A percentile compares a stretch with the other conserved stretches of the same genome.
Evolutionary conservation across 2,797 vertebrate genomes (phyloP).

Genomic region (Sibirionetta formosa): DNA sequence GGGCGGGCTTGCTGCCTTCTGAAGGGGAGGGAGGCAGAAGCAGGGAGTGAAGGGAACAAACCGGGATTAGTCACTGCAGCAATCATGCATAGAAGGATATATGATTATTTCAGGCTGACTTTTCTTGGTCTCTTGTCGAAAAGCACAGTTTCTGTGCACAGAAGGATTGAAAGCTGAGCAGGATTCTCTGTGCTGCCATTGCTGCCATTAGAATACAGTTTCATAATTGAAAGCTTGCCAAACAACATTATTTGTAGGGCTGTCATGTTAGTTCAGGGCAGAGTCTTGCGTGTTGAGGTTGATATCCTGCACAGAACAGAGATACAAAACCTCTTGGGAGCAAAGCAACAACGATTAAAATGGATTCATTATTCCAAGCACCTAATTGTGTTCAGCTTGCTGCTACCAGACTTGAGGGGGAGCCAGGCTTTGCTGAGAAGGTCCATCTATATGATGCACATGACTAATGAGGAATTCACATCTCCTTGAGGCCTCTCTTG

Average conservation of each 20-base stretch:
- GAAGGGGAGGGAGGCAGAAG: not conserved
- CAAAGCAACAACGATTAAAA: not conserved
- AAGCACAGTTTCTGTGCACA: not conserved
- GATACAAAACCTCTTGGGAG: not conserved
- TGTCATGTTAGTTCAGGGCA: not conserved
- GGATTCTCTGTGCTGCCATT: not conserved
- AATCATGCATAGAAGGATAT: not conserved
- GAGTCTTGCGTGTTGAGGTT: not conserved
- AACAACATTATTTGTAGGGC: not conserved
- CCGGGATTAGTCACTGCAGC: not conserved
- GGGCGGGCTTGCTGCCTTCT: not conserved
- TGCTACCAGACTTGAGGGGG: not conserved
- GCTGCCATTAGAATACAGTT: not conserved
- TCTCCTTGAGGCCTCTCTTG: not conserved
- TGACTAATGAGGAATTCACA: not conserved
- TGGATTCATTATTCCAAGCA: not conserved
- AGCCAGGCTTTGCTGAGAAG: not conserved
- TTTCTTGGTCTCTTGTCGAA: not conserved
- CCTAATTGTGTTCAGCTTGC: not conserved
- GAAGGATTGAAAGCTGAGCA: not conserved
- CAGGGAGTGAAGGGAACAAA: not conserved
- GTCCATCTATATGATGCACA: not conserved
- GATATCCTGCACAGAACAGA: fast-evolving
- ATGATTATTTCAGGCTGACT: not conserved
- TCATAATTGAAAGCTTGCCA: not conserved